These are phyloP conservation scores for Pachycephus smyrnensis DNA, from an alignment of 2,888 invertebrate genomes.

Conservation along the genomic window DNA sequence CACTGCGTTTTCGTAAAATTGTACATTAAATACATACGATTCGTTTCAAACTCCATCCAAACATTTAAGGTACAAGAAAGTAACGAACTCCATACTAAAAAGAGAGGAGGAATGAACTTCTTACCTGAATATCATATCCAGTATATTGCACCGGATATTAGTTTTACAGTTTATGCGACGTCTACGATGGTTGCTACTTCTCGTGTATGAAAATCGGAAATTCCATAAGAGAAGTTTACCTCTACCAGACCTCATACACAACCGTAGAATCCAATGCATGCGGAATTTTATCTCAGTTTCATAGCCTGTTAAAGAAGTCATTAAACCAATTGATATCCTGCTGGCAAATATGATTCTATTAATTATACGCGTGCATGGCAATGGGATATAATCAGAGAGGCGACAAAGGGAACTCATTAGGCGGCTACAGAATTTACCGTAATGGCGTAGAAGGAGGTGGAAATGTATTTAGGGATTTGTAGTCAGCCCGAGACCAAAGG, in stretches of 20 bases:
- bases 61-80: too few species aligned
- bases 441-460: conserved; percentile 28
- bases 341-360: not conserved
- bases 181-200: not conserved
- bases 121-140: not conserved
- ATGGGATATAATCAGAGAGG: not conserved
- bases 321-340: not conserved
- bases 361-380: not conserved
- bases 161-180: not conserved
- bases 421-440: conserved; percentile 11
- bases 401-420: not conserved
- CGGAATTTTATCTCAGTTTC: not conserved
- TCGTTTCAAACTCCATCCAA: too few species aligned
- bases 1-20: too few species aligned
- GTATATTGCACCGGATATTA: not conserved
- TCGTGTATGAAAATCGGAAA: not conserved
- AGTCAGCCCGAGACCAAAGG: conserved; percentile 11
- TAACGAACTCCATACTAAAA: too few species aligned
- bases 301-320: not conserved
- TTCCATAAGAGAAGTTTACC: not conserved
- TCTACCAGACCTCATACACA: not conserved
- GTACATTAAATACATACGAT: too few species aligned
- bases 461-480: conserved; percentile 29
- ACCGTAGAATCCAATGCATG: not conserved
- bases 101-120: too few species aligned